Conservation (phyloP, 2,888 invertebrate genomes). For the Xanthostigma xanthostigma region DNA sequence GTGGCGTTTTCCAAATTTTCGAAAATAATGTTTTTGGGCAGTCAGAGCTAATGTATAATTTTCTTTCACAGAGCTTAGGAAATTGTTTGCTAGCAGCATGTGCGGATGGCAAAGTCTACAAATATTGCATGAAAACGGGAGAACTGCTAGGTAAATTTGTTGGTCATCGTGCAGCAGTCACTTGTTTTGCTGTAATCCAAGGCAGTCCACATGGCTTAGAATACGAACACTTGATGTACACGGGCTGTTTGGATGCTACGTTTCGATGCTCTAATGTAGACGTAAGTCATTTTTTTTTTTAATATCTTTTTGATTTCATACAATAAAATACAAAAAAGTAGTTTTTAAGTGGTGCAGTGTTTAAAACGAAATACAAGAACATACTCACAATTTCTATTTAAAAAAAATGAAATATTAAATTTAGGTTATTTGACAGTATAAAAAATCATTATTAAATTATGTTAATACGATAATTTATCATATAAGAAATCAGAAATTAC, state of each 20-base stretch:
- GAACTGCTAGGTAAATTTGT: constrained; percentile 36
- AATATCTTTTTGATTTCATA: too few relatives aligned
- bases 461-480: too few relatives aligned
- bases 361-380: too few relatives aligned
- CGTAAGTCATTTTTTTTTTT: constrained; percentile 21
- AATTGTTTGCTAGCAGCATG: constrained; percentile 46
- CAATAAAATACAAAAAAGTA: too few relatives aligned
- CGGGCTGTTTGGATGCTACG: constrained; percentile 45
- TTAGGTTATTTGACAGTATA: background rate
- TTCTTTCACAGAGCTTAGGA: constrained; percentile 37
- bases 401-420: too few relatives aligned
- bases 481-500: too few relatives aligned
- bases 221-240: constrained; percentile 37
- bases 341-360: too few relatives aligned
- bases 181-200: constrained; percentile 39
- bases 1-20: background rate
- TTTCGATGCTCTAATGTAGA: constrained; percentile 44
- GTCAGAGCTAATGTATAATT: too few relatives aligned
- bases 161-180: constrained; percentile 43
- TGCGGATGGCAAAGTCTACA: constrained; percentile 46
- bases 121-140: constrained; percentile 37
- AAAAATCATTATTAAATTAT: too few relatives aligned
- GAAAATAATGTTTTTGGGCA: too few relatives aligned
- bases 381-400: too few relatives aligned
- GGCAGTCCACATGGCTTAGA: constrained; percentile 21